Base-by-base conservation (phyloP, 2,888 invertebrate species). In the Baronia brevicornis region DNA sequence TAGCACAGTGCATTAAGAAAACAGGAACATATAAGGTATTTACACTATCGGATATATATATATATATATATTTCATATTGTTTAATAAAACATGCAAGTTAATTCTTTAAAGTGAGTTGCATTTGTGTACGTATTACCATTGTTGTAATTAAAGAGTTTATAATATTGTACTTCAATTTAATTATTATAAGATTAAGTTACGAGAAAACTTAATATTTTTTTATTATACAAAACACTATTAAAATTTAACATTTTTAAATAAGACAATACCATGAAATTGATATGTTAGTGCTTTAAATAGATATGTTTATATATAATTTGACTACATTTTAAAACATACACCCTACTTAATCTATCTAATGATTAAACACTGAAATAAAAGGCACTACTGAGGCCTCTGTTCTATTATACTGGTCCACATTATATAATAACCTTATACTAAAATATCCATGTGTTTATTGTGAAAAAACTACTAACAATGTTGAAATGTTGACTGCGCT, bases 361-460 rank as follows among this genome's bases (percentile, higher is more conserved):
- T 40, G 22, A 42, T 41, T 42, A 39, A 39, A 35, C 35, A 40
- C 23, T 55, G 51, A 57, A 62, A 55, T 54, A 66, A 78, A 78
- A 82, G 82, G 82, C 82, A 82, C 82, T 79, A 82, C 77, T 38
- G 58, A 82, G 80, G 82, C 82, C 79, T 70, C 77, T 65, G 65
- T 73, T 57, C 70, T 75, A 71, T 54, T 39, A 48, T 54, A 66
- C 68, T 82, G 82, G 82, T 82, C 82, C 82, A 63, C 62, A 53
- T 66, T 60, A 59, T 34, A 38, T 30, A 19, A 43, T 45, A 35
- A 15, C 21, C 28, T 17, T 27, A 37, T 12, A 37, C 21, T 35
- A 30, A 35, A 33, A 35, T 25, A 26, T 35, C 27, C 41, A 45
- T 35, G 19, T 33, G 25, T 26, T 36, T 33, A 45, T 38, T 43